Base-by-base conservation (phyloP, 2,888 invertebrate genomes). In the Eupithecia dodoneata region DNA sequence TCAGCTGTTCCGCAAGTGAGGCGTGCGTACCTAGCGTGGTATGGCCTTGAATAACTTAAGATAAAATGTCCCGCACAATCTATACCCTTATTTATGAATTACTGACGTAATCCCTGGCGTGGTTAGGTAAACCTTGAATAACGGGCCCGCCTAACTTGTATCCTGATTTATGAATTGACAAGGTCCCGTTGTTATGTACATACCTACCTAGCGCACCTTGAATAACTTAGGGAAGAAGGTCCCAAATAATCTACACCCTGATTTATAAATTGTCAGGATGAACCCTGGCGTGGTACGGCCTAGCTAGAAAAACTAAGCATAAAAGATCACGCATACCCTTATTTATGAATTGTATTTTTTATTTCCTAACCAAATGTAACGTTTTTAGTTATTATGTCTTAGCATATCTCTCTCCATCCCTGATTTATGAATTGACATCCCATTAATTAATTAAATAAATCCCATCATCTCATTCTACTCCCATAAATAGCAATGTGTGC, bases 1-100 rank as follows among this genome's bases (percentile, higher is more conserved):
- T 98, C 85, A 98, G 95, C 91, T 98, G 98, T 92, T 98, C 98
- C 41, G 98, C 98, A 83, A 98, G 96, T 76, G 97, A 97, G 82
- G 97, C 96, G 73, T 97, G 97, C 78, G 97, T 97, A 86, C 97
- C 97, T 92, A 70, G 12, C 70, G 30, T 45, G 45, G 47, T 18
- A 88, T 18, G n/a, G 74, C 85, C 80, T 82, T 13, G 59, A 63
- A 63, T 63, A 63, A 63, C 63, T 63, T 30, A 63, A 30, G 10
- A 63, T 18, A 18, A 63, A 59, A 63, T 4, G 9, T 59, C 55
- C 59, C 59, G 18, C 10, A 63, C 30, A 63, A 63, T 30, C 63
- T 55, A 55, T n/a, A 55, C n/a, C 15, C 4, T 30, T 30, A 30
- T 59, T 18, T n/a, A 52, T 52, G 52, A n/a, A 52, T 52, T 30